These are phyloP conservation scores for Sebastes matsubarae DNA, from an alignment of 2,797 vertebrate species.

Conservation along the genomic window DNA sequence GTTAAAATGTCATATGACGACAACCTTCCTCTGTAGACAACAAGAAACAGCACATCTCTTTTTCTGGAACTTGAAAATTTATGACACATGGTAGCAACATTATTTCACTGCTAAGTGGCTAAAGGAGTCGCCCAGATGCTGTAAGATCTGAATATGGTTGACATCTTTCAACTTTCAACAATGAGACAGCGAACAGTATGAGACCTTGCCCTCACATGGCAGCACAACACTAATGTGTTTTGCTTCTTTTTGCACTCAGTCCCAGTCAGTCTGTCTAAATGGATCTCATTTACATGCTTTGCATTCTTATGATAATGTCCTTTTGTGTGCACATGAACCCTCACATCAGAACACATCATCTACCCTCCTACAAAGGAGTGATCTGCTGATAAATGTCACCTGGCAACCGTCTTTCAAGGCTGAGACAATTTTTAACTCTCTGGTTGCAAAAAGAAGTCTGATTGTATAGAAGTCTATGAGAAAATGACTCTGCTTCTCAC, in stretches of 20 bases:
- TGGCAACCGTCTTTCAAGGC: neutral
- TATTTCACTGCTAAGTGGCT: neutral
- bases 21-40: neutral
- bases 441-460: too few species aligned
- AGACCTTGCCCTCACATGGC: neutral
- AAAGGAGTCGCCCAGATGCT: neutral
- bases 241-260: neutral
- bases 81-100: neutral
- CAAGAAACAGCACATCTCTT: neutral
- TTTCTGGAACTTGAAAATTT: neutral
- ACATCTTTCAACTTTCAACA: neutral
- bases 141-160: neutral
- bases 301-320: constrained; percentile 9
- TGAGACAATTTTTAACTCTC: neutral
- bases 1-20: neutral
- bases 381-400: neutral
- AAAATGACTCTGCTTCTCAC: too few species aligned
- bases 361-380: neutral
- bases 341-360: neutral
- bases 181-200: neutral
- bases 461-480: too few species aligned
- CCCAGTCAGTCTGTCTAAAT: neutral
- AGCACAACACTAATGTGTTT: neutral
- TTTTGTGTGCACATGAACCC: neutral
- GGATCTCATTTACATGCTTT: neutral